Evolutionary conservation across 2,888 invertebrate genomes (phyloP), one percentile per base, ranked within the genome.

Genomic region (Cancer borealis): DNA sequence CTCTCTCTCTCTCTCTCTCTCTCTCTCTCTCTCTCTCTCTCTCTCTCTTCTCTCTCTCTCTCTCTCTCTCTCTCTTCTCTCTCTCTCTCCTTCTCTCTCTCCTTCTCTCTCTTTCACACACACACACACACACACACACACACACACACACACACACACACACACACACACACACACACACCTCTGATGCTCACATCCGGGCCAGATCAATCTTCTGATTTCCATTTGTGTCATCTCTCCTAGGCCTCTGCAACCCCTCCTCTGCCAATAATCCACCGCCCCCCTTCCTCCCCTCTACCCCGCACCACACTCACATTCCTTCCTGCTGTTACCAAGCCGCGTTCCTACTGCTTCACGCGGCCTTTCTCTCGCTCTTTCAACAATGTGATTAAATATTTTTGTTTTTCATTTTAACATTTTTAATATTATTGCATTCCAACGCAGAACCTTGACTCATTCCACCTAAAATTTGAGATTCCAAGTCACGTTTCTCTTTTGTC

Each of bases 171-270:
- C 47, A 84, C 39, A 84, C 84, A 79, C 73, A n/a, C n/a, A 10
- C 26, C 14, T 39, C 84, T 84, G 39, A 91, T 91, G 91, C 49
- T 91, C 60, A 91, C 54, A n/a, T 46, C 66, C 30, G 39, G 46
- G 14, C 46, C 45, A 54, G 87, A 87, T 92, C 92, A 92, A 87
- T 87, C 92, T 92, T 92, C 92, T 92, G 87, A 87, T 92, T 87
- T 87, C 92, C 87, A 87, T 92, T 92, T 92, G 87, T 87, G 92
- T 92, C 87, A 84, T 92, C 92, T 88, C 12, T 46, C n/a, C 47
- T 54, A 54, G 90, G 90, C 92, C 87, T 30, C 39, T 87, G 1
- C 79, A 45, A 17, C 46, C 79, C 30, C 45, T 46, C 47, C 92
- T 47, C 26, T 60, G 46, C 46, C 49, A 46, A 88, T 88, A 49